These are phyloP conservation scores for Amphiprion percula DNA, from an alignment of 2,113 vertebrate species.

Conservation along the genomic window DNA sequence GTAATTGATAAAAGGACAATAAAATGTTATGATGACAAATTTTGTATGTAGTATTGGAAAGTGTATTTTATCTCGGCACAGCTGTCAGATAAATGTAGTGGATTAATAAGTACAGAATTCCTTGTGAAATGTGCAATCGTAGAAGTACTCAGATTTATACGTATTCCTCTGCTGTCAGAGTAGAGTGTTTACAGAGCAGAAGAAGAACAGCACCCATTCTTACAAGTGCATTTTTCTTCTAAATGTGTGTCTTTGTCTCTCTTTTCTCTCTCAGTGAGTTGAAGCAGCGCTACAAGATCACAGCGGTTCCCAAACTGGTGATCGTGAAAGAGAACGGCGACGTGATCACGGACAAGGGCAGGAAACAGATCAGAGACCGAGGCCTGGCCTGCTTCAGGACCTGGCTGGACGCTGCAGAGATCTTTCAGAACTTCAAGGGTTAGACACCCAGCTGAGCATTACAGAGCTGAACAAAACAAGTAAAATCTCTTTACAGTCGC, in stretches of 20 bases:
- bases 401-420: constrained; percentile 91
- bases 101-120: no score
- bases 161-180: no score
- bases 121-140: no score
- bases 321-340: constrained; percentile 96
- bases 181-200: not conserved
- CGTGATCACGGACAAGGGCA: constrained; percentile 95
- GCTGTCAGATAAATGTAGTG: no score
- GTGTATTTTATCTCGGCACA: no score
- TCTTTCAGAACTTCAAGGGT: constrained; percentile 95
- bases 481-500: not conserved
- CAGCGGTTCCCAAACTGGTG: constrained; percentile 93
- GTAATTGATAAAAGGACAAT: no score
- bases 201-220: not conserved
- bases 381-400: constrained; percentile 91
- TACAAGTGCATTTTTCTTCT: not conserved
- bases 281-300: constrained; percentile 93
- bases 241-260: not conserved
- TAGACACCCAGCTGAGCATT: constrained; percentile 47
- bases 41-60: not conserved
- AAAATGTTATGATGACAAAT: not conserved
- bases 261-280: constrained; percentile 86
- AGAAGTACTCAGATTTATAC: no score
- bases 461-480: constrained; percentile 14
- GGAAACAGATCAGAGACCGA: constrained; percentile 92